Base-by-base conservation (phyloP, 2,797 vertebrate species). In the Poeciliopsis presidionis region DNA sequence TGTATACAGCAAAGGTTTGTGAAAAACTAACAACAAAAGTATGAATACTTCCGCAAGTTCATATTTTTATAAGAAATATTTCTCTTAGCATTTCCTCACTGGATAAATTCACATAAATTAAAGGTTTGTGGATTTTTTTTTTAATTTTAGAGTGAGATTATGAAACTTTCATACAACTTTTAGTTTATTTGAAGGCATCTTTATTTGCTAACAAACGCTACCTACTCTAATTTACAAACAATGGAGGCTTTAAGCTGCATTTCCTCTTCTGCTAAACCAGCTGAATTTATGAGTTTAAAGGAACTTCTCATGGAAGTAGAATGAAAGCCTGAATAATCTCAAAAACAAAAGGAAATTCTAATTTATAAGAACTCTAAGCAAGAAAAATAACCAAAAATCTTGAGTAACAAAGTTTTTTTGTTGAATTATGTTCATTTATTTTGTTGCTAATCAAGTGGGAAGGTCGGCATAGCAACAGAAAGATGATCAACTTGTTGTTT, bases 211-310 rank as follows among this genome's bases (percentile, higher is more conserved):
- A 36, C 18, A 20, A 36, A 18, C 3, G 59, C 59, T 2, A 36
- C 16, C 59, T 7, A 63, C 30, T 4, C 59, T 36, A 25, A 65
- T 22, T 61, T 36, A 65, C 33, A 20, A 65, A 36, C 30, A 65
- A 25, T 20, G 20, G 8, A 65, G 51, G 11, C 28, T 25, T 47
- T 0, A 36, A 43, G 5, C 33, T 39, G 3, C 14, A 70, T 77
- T 79, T 80, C 22, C 63, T 72, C 57, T 73, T 81, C 77, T 80
- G 4, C 22, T 2, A 72, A n/a, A 65, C 1, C 59, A 28, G 2
- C 33, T 25, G 30, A 74, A 33, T 16, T 30, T 71, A 28, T 1
- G 5, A 14, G 67, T 41, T 59, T 55, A 8, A 65, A 41, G 47
- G 11, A 75, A 74, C 41, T 13, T 65, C 2, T 36, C 25, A 16